A percentile compares a stretch with the other conserved stretches of the same genome.
Evolutionary conservation across 2,888 invertebrate species (phyloP).

Genomic region (Neria commutata): DNA sequence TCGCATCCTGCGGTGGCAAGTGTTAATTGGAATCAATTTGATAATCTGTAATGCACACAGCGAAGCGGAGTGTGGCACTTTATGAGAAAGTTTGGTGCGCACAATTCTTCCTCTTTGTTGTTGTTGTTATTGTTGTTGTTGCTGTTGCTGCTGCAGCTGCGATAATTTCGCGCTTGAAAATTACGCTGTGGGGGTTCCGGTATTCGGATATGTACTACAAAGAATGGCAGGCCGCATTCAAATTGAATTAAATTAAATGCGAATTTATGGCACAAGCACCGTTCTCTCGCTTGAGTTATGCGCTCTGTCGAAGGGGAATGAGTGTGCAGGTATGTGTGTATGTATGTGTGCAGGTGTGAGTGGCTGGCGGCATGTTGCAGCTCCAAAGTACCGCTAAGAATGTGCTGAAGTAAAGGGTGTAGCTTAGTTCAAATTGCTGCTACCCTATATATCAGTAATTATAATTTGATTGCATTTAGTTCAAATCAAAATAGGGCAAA

Average conservation of each 20-base stretch:
- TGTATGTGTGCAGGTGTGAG: too few species aligned
- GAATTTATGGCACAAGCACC: slow-evolving; percentile 50
- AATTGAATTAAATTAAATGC: slow-evolving; percentile 60
- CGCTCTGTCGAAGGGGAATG: too few species aligned
- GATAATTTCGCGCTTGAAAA: slow-evolving; percentile 57
- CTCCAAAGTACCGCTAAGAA: too few species aligned
- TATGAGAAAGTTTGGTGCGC: not conserved
- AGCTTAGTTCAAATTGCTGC: too few species aligned
- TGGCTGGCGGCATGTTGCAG: too few species aligned
- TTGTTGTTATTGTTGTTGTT: slow-evolving; percentile 24
- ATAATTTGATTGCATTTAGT: too few species aligned
- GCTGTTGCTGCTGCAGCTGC: slow-evolving; percentile 42
- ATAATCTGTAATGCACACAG: slow-evolving; percentile 47
- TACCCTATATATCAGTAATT: too few species aligned
- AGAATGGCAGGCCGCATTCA: slow-evolving; percentile 42
- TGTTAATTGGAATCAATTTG: slow-evolving; percentile 63
- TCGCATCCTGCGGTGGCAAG: slow-evolving; percentile 57
- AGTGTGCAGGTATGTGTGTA: too few species aligned
- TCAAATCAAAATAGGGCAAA: too few species aligned
- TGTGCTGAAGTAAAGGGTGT: too few species aligned
- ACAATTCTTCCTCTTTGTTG: not conserved
- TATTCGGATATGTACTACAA: not conserved
- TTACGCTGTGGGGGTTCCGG: slow-evolving; percentile 53
- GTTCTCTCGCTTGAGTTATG: slow-evolving; percentile 27
- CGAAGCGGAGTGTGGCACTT: slow-evolving; percentile 5